Evolutionary conservation across 2,113 vertebrate species (phyloP).

Genomic region (Cynocephalus volans): DNA sequence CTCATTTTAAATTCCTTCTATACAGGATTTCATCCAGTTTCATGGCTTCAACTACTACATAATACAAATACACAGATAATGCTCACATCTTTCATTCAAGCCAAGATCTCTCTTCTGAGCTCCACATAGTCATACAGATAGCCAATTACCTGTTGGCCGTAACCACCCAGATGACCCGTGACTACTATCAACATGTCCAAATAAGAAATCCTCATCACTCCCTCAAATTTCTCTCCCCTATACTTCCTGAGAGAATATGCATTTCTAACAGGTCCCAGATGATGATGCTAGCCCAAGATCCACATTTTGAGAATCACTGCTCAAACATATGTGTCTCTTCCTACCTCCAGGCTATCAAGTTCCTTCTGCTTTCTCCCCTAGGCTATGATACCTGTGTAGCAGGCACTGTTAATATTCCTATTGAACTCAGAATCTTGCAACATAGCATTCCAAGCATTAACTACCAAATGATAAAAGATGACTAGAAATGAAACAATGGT

Average conservation of each 20-base stretch:
- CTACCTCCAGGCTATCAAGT: not conserved
- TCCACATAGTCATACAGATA: not conserved
- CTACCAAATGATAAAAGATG: not conserved
- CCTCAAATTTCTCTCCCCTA: not conserved
- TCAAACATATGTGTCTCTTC: not conserved
- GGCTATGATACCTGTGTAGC: not conserved
- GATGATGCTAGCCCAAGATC: not conserved
- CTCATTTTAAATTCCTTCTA: not conserved
- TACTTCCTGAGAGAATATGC: not conserved
- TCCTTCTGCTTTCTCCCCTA: not conserved
- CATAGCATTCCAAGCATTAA: not conserved
- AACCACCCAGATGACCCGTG: not conserved
- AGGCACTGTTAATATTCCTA: not conserved
- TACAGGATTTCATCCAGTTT: not conserved
- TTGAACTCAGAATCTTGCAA: conserved; percentile 38
- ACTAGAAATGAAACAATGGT: conserved; percentile 6
- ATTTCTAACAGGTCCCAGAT: not conserved
- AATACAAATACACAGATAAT: not conserved
- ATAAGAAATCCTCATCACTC: not conserved
- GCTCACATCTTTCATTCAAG: conserved; percentile 8
- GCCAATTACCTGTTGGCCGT: not conserved
- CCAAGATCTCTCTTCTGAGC: not conserved
- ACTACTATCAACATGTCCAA: conserved; percentile 10
- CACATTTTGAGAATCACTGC: conserved; percentile 29
- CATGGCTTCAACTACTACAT: not conserved